Conservation (phyloP, 2,113 vertebrate species). For the Petrocephalus microphthalmus region DNA sequence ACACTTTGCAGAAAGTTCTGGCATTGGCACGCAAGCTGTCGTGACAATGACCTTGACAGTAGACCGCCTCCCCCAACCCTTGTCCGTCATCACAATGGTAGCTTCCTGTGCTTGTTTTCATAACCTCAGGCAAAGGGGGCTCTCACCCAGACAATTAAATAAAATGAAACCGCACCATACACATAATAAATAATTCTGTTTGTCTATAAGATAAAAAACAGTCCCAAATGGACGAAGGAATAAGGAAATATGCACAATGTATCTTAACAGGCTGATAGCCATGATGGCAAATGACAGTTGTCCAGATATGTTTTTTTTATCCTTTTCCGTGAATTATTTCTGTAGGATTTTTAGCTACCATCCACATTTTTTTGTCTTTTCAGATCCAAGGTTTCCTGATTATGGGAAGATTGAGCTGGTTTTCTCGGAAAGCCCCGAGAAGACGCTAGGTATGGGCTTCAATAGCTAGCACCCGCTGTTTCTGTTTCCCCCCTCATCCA, state of each 20-base stretch:
- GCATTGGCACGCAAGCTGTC: neutral
- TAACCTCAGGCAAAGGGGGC: neutral
- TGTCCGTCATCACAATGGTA: neutral
- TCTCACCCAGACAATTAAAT: neutral
- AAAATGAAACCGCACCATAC: neutral
- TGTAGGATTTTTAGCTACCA: neutral
- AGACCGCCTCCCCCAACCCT: neutral
- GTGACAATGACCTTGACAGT: neutral
- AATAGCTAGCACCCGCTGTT: neutral
- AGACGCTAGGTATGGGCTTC: conserved; percentile 61
- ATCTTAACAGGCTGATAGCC: neutral
- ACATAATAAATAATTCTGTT: neutral
- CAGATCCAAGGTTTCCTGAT: conserved; percentile 81
- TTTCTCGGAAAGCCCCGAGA: conserved; percentile 77
- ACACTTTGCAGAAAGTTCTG: neutral
- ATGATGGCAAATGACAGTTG: neutral
- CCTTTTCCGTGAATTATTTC: neutral
- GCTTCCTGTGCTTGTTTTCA: conserved; percentile 10
- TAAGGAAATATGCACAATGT: neutral
- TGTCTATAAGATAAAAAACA: neutral
- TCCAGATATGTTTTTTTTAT: neutral
- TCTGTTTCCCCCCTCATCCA: neutral
- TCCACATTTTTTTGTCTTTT: conserved; percentile 33
- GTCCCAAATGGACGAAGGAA: neutral
- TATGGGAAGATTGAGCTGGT: conserved; percentile 77